phyloP scores from a whole-genome alignment of 2,888 invertebrate genomes.

The Cantharis lateralis region DNA sequence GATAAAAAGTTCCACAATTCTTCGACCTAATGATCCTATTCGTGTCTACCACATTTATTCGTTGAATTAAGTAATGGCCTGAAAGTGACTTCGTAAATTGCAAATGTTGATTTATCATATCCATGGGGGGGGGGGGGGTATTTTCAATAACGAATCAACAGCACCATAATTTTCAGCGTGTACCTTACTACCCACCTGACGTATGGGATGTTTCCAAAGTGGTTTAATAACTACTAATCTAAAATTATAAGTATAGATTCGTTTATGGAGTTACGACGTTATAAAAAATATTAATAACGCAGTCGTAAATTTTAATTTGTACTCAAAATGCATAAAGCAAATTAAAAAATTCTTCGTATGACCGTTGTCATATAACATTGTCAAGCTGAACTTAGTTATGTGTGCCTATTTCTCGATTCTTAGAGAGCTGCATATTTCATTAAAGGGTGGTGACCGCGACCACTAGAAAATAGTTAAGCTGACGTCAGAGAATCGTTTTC shows the following conservation, averaged over 20 bases:
- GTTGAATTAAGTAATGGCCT: constrained; percentile 6
- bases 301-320: neutral
- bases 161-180: neutral
- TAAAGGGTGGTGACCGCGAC: constrained; percentile 22
- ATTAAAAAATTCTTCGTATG: neutral
- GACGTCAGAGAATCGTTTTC: neutral
- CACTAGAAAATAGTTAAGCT: constrained; percentile 5
- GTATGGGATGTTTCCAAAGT: neutral
- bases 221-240: neutral
- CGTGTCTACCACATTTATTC: neutral
- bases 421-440: constrained; percentile 14
- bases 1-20: constrained; percentile 12
- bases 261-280: neutral
- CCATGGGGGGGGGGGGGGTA: neutral
- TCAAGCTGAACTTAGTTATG: constrained; percentile 12
- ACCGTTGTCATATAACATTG: neutral
- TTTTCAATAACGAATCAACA: neutral
- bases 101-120: neutral
- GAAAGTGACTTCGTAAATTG: neutral
- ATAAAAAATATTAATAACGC: neutral
- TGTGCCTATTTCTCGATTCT: constrained; percentile 18
- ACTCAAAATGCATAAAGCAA: neutral
- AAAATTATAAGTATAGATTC: neutral
- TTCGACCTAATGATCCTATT: neutral
- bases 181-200: neutral